Percentiles rank a stretch among this genome's conserved stretches.
phyloP scores from a whole-genome alignment of 2,113 vertebrate species.

The Lophura nycthemera region DNA sequence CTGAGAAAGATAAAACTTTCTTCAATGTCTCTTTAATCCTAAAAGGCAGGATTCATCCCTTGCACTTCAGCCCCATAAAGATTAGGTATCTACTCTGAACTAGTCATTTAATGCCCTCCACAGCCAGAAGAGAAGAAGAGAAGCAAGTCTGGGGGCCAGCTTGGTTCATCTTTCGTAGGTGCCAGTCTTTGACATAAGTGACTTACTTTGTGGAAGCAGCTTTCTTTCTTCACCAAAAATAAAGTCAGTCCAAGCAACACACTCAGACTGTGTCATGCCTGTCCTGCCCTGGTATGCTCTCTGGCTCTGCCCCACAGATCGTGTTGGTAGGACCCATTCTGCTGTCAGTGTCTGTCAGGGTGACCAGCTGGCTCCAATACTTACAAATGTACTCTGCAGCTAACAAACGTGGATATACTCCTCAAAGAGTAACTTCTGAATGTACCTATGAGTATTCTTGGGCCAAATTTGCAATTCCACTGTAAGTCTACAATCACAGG shows the following conservation, averaged over 20 bases:
- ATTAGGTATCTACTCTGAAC: neutral
- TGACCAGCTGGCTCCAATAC: neutral
- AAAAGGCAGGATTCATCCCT: neutral
- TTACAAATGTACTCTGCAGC: neutral
- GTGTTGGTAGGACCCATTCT: fast-evolving
- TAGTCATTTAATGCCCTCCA: neutral
- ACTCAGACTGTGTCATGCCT: neutral
- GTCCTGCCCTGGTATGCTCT: neutral
- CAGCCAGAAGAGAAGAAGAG: neutral
- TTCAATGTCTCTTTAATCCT: neutral
- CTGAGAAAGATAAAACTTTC: neutral
- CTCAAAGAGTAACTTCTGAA: neutral
- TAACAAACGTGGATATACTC: neutral
- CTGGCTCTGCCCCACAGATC: neutral
- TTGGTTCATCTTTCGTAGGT: neutral
- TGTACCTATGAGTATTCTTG: neutral
- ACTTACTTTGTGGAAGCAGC: neutral
- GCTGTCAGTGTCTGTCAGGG: neutral
- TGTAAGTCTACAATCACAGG: neutral
- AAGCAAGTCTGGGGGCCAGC: neutral
- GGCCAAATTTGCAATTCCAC: neutral
- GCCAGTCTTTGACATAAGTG: neutral
- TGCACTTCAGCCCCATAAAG: neutral
- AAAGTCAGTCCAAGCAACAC: neutral
- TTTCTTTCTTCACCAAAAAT: neutral